Conservation (phyloP, 2,888 invertebrate genomes). For the Xylophagus ater region DNA sequence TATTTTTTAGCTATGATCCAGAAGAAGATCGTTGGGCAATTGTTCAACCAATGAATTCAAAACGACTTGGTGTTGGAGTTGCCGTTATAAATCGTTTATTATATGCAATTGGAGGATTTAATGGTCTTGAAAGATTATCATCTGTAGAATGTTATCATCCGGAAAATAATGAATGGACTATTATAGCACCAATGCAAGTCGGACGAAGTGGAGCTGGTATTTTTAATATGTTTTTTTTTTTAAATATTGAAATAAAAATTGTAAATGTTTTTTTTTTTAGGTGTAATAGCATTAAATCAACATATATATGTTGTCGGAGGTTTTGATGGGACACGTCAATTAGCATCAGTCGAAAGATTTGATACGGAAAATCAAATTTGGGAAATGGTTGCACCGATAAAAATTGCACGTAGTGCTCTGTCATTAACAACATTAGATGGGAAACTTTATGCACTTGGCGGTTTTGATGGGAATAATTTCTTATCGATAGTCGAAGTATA, state of each 20-base stretch:
- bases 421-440: constrained; percentile 78
- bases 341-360: constrained; percentile 75
- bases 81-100: constrained; percentile 65
- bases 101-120: constrained; percentile 82
- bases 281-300: constrained; percentile 74
- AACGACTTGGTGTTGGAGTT: constrained; percentile 70
- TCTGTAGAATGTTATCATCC: constrained; percentile 89
- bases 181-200: constrained; percentile 64
- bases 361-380: constrained; percentile 73
- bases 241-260: constrained; percentile 2
- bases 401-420: constrained; percentile 74
- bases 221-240: constrained; percentile 11
- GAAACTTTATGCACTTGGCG: constrained; percentile 84
- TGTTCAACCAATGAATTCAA: constrained; percentile 62
- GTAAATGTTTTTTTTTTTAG: constrained; percentile 32
- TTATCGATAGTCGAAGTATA: constrained; percentile 80
- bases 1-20: constrained; percentile 62
- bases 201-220: constrained; percentile 76
- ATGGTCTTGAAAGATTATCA: constrained; percentile 63
- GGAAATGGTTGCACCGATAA: constrained; percentile 66
- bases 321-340: constrained; percentile 75
- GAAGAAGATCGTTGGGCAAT: constrained; percentile 71
- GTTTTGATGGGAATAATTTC: constrained; percentile 80
- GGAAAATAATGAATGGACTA: constrained; percentile 80
- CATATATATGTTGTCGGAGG: constrained; percentile 90